A percentile compares a stretch with the other conserved stretches of the same genome.
Evolutionary conservation across 2,113 vertebrate species (phyloP).

Genomic region (Neopipo cinnamomea): DNA sequence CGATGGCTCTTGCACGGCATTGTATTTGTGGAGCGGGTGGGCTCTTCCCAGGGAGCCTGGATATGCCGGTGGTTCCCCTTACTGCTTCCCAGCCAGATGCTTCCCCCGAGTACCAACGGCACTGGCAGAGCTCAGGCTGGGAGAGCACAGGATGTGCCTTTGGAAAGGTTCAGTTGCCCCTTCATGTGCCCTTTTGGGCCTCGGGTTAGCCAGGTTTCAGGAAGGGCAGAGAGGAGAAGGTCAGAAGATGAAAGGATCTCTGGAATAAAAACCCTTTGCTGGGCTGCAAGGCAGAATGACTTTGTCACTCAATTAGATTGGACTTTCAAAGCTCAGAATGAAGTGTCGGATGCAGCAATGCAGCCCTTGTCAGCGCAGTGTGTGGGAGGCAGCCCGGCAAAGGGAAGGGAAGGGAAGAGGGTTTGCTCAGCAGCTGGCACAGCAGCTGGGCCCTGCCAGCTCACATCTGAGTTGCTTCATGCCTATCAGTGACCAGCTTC

Average conservation of each 20-base stretch:
- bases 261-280: not conserved
- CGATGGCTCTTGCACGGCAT: not conserved
- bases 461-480: not conserved
- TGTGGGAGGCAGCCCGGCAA: not conserved
- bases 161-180: not conserved
- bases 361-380: not conserved
- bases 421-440: slow-evolving; percentile 32
- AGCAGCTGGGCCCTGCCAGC: slow-evolving; percentile 27
- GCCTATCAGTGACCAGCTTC: not conserved
- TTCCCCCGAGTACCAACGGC: not conserved
- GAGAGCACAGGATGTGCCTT: not conserved
- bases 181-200: not conserved
- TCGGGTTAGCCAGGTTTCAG: not conserved
- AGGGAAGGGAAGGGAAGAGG: not conserved
- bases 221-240: slow-evolving; percentile 33
- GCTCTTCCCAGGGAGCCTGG: not conserved
- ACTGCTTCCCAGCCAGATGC: not conserved
- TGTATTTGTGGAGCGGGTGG: not conserved
- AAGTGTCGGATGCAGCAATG: not conserved
- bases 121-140: not conserved
- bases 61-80: not conserved
- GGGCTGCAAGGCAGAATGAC: not conserved
- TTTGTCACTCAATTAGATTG: slow-evolving; percentile 49
- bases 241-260: slow-evolving; percentile 39
- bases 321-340: slow-evolving; percentile 20